Evolutionary conservation across 2,113 vertebrate species (phyloP).

Genomic region (Stigmatopora argus): DNA sequence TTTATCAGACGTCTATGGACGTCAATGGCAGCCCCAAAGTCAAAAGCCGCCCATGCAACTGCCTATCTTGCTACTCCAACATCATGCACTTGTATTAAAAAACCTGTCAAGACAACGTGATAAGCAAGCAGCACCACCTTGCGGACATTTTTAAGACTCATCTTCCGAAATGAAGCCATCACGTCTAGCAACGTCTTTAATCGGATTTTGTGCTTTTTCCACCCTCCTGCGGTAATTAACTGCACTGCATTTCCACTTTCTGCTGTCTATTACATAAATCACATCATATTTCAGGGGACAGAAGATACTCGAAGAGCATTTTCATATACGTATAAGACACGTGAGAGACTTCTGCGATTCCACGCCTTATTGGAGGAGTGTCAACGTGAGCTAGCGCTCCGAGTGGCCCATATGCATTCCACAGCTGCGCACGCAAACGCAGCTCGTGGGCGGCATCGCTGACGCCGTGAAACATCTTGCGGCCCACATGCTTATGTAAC

Average conservation of each 20-base stretch:
- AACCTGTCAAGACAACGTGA: slow-evolving; percentile 1
- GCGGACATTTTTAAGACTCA: slow-evolving; percentile 37
- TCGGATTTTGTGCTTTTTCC: slow-evolving; percentile 15
- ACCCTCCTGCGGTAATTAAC: slow-evolving; percentile 45
- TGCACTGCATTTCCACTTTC: slow-evolving; percentile 17
- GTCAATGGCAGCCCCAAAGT: too few relatives aligned
- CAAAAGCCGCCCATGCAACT: neutral
- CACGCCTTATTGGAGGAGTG: neutral
- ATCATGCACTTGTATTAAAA: slow-evolving; percentile 40
- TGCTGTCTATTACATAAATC: neutral
- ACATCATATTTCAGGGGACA: neutral
- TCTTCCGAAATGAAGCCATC: neutral
- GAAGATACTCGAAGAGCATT: neutral
- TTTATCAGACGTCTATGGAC: too few relatives aligned
- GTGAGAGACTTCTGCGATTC: neutral
- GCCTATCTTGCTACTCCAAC: slow-evolving; percentile 30
- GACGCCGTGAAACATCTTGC: slow-evolving; percentile 66
- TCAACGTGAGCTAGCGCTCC: slow-evolving; percentile 38
- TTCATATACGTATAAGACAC: neutral
- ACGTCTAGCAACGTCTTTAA: neutral
- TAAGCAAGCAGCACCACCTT: slow-evolving; percentile 47
- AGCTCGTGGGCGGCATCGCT: slow-evolving; percentile 59
- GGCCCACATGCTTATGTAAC: slow-evolving; percentile 75
- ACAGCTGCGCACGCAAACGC: slow-evolving; percentile 18
- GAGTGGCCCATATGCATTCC: slow-evolving; percentile 44